These are phyloP conservation scores for Chiloscyllium punctatum DNA, from an alignment of 2,797 vertebrate genomes.

Conservation along the genomic window DNA sequence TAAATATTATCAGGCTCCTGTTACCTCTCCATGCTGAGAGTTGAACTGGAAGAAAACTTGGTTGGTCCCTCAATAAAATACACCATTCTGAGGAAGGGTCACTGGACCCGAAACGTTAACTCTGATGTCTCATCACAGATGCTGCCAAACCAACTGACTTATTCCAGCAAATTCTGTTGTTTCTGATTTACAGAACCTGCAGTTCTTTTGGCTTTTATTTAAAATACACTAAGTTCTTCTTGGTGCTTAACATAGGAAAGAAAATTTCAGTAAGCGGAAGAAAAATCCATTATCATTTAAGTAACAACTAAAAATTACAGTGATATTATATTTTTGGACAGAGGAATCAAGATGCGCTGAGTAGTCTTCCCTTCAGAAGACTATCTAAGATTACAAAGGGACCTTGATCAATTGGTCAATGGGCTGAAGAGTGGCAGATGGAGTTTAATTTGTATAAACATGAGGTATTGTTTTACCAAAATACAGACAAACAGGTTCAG, in stretches of 20 bases:
- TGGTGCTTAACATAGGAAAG: background rate
- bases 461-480: no score
- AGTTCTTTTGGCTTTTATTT: no score
- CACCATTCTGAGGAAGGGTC: background rate
- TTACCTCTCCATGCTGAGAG: background rate
- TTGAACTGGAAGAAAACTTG: background rate
- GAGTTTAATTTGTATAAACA: no score
- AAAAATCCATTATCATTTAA: background rate
- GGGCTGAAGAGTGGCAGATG: no score
- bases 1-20: background rate
- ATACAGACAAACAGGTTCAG: no score
- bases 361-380: background rate
- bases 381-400: no score
- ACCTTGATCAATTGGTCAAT: no score
- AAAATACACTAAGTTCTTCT: background rate
- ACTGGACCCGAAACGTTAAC: no score
- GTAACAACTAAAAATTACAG: background rate
- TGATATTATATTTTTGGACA: background rate
- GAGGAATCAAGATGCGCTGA: background rate
- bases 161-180: no score
- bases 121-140: no score
- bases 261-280: background rate
- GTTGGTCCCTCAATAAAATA: background rate
- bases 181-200: no score
- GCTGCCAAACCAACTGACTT: no score